Conservation (phyloP, 2,888 invertebrate species). For the Drosophila monieri region DNA sequence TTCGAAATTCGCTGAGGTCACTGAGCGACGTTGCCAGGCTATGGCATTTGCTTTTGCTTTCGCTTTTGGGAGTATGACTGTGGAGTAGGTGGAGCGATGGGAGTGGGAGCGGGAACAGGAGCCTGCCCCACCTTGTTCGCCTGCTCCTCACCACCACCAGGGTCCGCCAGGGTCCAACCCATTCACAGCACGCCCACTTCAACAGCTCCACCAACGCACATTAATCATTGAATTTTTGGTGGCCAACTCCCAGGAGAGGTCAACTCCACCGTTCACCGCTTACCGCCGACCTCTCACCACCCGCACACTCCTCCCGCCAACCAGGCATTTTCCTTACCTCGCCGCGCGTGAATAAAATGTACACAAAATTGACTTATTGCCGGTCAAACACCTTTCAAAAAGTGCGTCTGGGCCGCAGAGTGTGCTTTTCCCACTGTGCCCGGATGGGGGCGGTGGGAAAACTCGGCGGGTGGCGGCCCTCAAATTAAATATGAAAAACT, state of each 20-base stretch:
- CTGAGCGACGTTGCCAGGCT: conserved; percentile 57
- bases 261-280: conserved; percentile 24
- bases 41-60: conserved; percentile 20
- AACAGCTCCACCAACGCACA: conserved; percentile 68
- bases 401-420: conserved; percentile 43
- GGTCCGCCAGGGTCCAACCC: conserved; percentile 56
- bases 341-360: conserved; percentile 70
- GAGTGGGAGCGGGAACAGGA: conserved; percentile 22
- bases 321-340: conserved; percentile 11
- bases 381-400: conserved; percentile 79
- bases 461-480: conserved; percentile 37
- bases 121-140: conserved; percentile 5
- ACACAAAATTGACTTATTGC: conserved; percentile 80
- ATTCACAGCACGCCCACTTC: conserved; percentile 66
- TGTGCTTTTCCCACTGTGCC: conserved; percentile 39
- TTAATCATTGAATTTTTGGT: conserved; percentile 80
- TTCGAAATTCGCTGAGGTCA: conserved; percentile 78
- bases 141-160: conserved; percentile 1
- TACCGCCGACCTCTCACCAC: conserved; percentile 12
- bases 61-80: conserved; percentile 1
- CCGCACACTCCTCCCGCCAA: conserved; percentile 1
- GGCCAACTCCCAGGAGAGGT: conserved; percentile 69
- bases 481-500: conserved; percentile 80
- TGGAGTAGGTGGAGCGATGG: not conserved
- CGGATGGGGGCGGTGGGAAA: conserved; percentile 18